phyloP scores from a whole-genome alignment of 2,888 invertebrate species.

The Actias luna region DNA sequence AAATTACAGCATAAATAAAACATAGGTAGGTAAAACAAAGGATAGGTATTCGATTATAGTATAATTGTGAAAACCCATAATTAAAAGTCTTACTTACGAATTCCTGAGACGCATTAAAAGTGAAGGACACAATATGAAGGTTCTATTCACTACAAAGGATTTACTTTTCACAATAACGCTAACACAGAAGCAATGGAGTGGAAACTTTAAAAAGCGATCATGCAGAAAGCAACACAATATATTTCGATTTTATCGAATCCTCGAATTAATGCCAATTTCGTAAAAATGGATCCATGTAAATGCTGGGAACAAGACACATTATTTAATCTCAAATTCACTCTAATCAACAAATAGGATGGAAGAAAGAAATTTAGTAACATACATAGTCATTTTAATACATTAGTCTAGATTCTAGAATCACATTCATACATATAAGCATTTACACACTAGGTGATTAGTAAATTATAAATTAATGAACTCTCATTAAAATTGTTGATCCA shows the following conservation, averaged over 20 bases:
- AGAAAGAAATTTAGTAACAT: slow-evolving; percentile 9
- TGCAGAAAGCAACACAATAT: slow-evolving; percentile 43
- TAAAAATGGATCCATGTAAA: slow-evolving; percentile 44
- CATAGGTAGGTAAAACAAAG: too few species aligned
- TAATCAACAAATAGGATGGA: slow-evolving; percentile 25
- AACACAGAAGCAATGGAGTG: slow-evolving; percentile 33
- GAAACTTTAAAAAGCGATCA: slow-evolving; percentile 34
- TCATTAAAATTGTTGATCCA: background rate
- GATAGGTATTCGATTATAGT: too few species aligned
- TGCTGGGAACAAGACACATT: slow-evolving; percentile 34
- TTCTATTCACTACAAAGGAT: slow-evolving; percentile 18
- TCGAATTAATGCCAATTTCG: slow-evolving; percentile 35
- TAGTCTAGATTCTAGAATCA: background rate
- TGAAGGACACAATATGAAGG: slow-evolving; percentile 37
- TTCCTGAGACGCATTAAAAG: slow-evolving; percentile 51
- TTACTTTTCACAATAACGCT: slow-evolving; percentile 25
- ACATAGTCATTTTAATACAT: slow-evolving; percentile 4
- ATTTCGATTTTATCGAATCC: slow-evolving; percentile 28
- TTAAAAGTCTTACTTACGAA: slow-evolving; percentile 44
- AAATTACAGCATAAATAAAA: too few species aligned
- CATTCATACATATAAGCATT: slow-evolving; percentile 1
- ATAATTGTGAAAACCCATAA: slow-evolving; percentile 18
- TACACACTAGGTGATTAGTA: slow-evolving; percentile 7
- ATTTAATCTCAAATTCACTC: slow-evolving; percentile 16
- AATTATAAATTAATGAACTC: background rate